Conservation (phyloP, 2,797 vertebrate species). For the Coilia nasus region DNA sequence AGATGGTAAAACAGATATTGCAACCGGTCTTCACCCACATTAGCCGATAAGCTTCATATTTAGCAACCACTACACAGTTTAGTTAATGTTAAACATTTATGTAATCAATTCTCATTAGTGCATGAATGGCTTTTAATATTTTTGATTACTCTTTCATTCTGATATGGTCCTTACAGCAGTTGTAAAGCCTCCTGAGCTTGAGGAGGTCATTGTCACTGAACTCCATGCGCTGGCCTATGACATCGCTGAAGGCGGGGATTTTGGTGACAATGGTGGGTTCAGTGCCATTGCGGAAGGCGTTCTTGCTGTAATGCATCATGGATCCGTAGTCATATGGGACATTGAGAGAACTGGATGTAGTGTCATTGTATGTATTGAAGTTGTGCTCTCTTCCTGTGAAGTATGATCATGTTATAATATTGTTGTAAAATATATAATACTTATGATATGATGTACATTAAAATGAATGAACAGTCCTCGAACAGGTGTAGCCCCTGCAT, state of each 20-base stretch:
- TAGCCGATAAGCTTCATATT: not conserved
- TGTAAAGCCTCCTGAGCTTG: slow-evolving; percentile 86
- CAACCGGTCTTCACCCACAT: not conserved
- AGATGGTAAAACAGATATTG: not conserved
- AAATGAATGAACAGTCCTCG: not conserved
- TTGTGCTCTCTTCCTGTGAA: slow-evolving; percentile 80
- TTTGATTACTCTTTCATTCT: not conserved
- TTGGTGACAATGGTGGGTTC: slow-evolving; percentile 86
- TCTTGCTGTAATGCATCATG: slow-evolving; percentile 91
- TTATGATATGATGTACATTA: not conserved
- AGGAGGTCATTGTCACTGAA: slow-evolving; percentile 84
- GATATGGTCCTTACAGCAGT: slow-evolving; percentile 78
- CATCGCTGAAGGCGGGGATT: slow-evolving; percentile 79
- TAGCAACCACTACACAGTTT: not conserved
- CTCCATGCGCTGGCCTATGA: slow-evolving; percentile 89
- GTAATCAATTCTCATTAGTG: not conserved
- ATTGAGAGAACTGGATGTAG: slow-evolving; percentile 73
- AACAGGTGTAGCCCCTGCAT: no score
- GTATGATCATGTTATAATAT: not conserved
- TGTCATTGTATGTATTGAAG: slow-evolving; percentile 78
- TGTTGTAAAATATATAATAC: not conserved
- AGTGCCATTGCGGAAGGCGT: slow-evolving; percentile 74
- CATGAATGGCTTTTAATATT: not conserved
- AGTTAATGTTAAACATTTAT: not conserved
- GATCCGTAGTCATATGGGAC: slow-evolving; percentile 89